Conservation (phyloP, 2,888 invertebrate genomes). For the Pandemis cinnamomeana region DNA sequence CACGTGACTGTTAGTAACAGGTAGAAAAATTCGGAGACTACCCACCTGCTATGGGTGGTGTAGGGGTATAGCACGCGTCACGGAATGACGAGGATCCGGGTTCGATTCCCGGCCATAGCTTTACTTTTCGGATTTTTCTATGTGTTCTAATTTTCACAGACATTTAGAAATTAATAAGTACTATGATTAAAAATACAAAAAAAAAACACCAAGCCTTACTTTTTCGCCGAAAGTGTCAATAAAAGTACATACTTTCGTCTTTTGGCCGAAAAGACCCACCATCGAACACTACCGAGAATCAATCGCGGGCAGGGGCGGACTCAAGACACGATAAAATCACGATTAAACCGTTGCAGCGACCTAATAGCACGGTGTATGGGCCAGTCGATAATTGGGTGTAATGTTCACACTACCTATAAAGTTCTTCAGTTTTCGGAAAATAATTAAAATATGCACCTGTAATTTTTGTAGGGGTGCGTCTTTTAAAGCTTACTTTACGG, state of each 20-base stretch:
- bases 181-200: not conserved
- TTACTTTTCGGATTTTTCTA: no score
- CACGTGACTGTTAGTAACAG: no score
- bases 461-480: conserved; percentile 2
- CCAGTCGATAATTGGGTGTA: conserved; percentile 58
- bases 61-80: no score
- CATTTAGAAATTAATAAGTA: no score
- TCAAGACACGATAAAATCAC: conserved; percentile 58
- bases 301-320: conserved; percentile 60
- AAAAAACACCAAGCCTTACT: not conserved
- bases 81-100: no score
- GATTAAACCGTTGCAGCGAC: conserved; percentile 65
- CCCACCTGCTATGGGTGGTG: no score
- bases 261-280: conserved; percentile 15
- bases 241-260: conserved; percentile 23
- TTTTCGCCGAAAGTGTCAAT: conserved; percentile 41
- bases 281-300: conserved; percentile 64
- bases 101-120: no score
- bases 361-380: conserved; percentile 55
- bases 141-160: no score
- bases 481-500: not conserved
- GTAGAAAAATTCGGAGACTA: no score
- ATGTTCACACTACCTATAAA: conserved; percentile 48
- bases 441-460: conserved; percentile 43
- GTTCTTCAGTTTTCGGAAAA: conserved; percentile 37